phyloP scores from a whole-genome alignment of 2,888 invertebrate species.

The Punctoribates punctum region DNA sequence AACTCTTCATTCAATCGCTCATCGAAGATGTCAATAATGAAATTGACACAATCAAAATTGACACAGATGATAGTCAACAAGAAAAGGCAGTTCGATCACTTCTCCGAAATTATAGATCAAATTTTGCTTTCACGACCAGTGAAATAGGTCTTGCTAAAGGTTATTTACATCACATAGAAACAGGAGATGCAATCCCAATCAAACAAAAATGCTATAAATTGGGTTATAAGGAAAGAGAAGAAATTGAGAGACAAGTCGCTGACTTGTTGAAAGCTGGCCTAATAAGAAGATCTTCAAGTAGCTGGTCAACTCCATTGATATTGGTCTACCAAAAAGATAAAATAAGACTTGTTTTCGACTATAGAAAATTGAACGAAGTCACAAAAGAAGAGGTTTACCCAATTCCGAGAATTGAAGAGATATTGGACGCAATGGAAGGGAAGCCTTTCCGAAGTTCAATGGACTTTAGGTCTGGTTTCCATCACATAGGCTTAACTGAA shows the following conservation, averaged over 20 bases:
- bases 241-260: conserved; percentile 34
- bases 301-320: conserved; percentile 31
- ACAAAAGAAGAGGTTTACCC: conserved; percentile 47
- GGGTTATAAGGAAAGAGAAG: conserved; percentile 11
- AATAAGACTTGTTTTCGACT: conserved; percentile 48
- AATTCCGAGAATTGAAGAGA: conserved; percentile 40
- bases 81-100: no score
- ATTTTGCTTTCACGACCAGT: no score
- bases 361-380: conserved; percentile 47
- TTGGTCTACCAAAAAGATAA: conserved; percentile 27
- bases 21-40: no score
- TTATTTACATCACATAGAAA: conserved; percentile 27
- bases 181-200: conserved; percentile 24
- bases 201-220: conserved; percentile 12
- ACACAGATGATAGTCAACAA: no score
- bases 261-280: neutral
- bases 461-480: conserved; percentile 46
- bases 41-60: no score
- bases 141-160: no score
- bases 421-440: no score
- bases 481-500: conserved; percentile 47
- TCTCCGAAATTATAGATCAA: no score
- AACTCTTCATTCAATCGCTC: no score
- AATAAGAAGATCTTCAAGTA: neutral
- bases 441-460: no score